phyloP scores from a whole-genome alignment of 2,113 vertebrate genomes.

The Mionectes macconnelli region DNA sequence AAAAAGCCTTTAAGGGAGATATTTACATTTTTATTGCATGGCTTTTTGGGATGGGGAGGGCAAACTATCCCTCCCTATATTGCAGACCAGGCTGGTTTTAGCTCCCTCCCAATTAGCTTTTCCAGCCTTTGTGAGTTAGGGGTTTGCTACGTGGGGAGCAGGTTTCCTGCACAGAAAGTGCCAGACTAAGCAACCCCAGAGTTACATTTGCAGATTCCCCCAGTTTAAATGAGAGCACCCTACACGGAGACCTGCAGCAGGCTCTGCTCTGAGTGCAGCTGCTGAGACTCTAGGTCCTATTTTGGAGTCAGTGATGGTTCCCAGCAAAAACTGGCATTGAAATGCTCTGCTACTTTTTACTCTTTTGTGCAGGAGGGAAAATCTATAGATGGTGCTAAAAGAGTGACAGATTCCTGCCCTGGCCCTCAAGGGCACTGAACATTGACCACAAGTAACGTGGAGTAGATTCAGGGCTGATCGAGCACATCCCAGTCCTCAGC shows the following conservation, averaged over 20 bases:
- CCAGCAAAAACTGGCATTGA: neutral
- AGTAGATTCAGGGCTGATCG: neutral
- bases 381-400: neutral
- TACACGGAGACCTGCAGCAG: fast-evolving
- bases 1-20: constrained; percentile 8
- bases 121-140: neutral
- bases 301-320: fast-evolving
- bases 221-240: neutral
- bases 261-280: neutral
- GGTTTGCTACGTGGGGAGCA: fast-evolving
- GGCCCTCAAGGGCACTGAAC: neutral
- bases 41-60: constrained; percentile 2
- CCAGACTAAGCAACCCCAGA: neutral
- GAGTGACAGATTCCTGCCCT: neutral
- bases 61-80: neutral
- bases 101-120: neutral
- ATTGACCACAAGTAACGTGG: neutral
- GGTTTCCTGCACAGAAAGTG: neutral
- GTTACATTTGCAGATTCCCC: neutral
- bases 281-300: neutral
- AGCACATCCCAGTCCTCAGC: neutral
- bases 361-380: neutral
- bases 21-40: constrained; percentile 32
- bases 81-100: neutral
- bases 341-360: neutral